Conservation (phyloP, 1,140 invertebrate species). For the Ptiloglossa arizonensis region DNA sequence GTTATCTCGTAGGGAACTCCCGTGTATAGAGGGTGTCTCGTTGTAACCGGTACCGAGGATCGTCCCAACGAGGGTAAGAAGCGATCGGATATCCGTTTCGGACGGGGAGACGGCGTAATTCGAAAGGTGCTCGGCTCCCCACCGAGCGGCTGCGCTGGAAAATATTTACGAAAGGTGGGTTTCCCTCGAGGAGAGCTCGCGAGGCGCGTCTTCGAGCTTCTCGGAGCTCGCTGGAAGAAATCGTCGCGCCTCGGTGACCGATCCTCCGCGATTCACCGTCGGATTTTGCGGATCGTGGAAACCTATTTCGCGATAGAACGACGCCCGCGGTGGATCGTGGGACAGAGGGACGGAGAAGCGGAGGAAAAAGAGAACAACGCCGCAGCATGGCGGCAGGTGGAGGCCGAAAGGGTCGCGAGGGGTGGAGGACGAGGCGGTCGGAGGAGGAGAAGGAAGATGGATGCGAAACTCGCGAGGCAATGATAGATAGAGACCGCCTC, state of each 20-base stretch:
- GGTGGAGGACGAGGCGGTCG: background rate
- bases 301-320: background rate
- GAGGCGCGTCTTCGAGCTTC: slow-evolving; percentile 4
- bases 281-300: background rate
- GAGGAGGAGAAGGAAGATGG: slow-evolving; percentile 17
- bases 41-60: too few species aligned
- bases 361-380: slow-evolving; percentile 18
- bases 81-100: too few species aligned
- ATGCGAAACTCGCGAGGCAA: slow-evolving; percentile 45
- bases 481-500: slow-evolving; percentile 36
- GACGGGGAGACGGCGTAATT: too few species aligned
- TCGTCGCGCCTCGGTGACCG: too few species aligned
- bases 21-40: too few species aligned
- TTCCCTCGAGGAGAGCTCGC: too few species aligned
- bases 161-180: too few species aligned
- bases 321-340: background rate
- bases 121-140: too few species aligned
- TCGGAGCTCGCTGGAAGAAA: too few species aligned
- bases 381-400: slow-evolving; percentile 9
- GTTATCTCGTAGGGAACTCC: too few species aligned
- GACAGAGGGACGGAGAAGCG: background rate
- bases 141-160: too few species aligned
- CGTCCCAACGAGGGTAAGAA: too few species aligned
- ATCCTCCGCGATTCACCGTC: slow-evolving; percentile 4
- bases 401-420: background rate